Evolutionary conservation across 2,888 invertebrate species (phyloP).

Genomic region (Labia minor): DNA sequence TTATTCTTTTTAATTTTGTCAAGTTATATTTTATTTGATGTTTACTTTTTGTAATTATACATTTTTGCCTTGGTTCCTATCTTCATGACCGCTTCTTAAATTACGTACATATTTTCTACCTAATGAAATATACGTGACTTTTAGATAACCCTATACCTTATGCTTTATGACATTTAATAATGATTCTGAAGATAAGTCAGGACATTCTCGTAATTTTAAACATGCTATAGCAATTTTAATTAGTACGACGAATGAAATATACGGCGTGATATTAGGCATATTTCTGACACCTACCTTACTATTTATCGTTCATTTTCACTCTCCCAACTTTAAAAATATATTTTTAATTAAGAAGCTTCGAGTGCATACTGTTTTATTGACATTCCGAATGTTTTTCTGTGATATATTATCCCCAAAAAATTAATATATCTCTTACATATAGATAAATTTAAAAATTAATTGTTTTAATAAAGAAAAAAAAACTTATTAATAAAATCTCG

Average conservation of each 20-base stretch:
- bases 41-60: conserved; percentile 13
- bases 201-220: conserved; percentile 13
- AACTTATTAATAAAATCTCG: background rate
- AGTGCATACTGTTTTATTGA: conserved; percentile 2
- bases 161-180: conserved; percentile 13
- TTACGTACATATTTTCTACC: conserved; percentile 7
- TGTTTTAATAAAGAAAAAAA: background rate
- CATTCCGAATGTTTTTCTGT: background rate
- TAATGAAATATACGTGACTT: conserved; percentile 13
- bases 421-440: too few species aligned
- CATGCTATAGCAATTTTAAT: conserved; percentile 13
- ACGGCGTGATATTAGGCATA: conserved; percentile 13
- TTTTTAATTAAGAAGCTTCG: conserved; percentile 13
- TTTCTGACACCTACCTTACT: conserved; percentile 13
- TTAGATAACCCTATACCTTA: conserved; percentile 13
- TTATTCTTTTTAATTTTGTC: conserved; percentile 13
- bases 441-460: conserved; percentile 2
- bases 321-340: conserved; percentile 13
- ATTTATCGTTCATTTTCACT: background rate
- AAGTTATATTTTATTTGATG: conserved; percentile 13
- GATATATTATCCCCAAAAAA: background rate
- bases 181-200: conserved; percentile 13
- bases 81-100: conserved; percentile 13
- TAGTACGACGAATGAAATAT: conserved; percentile 7
- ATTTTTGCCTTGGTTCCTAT: conserved; percentile 13